Evolutionary conservation across 2,113 vertebrate genomes (phyloP).

Genomic region (Suricata suricatta): DNA sequence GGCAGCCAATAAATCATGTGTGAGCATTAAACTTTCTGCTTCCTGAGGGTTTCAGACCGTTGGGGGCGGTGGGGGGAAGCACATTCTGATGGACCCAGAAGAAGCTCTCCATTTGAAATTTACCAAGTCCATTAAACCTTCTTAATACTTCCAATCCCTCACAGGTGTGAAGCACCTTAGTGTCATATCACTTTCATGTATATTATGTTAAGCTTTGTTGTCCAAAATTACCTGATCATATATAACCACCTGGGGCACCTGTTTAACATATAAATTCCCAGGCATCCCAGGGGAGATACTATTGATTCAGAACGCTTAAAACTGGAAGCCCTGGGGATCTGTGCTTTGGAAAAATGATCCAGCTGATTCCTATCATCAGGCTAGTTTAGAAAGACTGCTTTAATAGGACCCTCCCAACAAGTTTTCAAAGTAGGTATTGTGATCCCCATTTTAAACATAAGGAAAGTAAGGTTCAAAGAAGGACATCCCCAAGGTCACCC

Average conservation of each 20-base stretch:
- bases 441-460: neutral
- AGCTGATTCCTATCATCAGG: neutral
- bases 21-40: slow-evolving; percentile 2
- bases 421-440: neutral
- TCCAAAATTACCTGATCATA: neutral
- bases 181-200: neutral
- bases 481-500: neutral
- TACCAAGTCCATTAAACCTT: neutral
- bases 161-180: neutral
- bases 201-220: neutral
- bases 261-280: neutral
- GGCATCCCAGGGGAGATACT: neutral
- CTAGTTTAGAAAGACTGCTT: neutral
- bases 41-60: neutral
- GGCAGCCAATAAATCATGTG: slow-evolving; percentile 18
- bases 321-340: neutral
- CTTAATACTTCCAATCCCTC: neutral
- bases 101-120: slow-evolving; percentile 11
- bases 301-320: slow-evolving; percentile 5
- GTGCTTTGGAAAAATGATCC: neutral
- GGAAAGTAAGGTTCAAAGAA: neutral
- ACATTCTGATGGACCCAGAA: neutral
- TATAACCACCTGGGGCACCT: neutral
- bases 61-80: neutral
- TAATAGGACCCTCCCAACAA: neutral